Conservation (phyloP, 2,797 vertebrate species). For the Bovichtus variegatus region DNA sequence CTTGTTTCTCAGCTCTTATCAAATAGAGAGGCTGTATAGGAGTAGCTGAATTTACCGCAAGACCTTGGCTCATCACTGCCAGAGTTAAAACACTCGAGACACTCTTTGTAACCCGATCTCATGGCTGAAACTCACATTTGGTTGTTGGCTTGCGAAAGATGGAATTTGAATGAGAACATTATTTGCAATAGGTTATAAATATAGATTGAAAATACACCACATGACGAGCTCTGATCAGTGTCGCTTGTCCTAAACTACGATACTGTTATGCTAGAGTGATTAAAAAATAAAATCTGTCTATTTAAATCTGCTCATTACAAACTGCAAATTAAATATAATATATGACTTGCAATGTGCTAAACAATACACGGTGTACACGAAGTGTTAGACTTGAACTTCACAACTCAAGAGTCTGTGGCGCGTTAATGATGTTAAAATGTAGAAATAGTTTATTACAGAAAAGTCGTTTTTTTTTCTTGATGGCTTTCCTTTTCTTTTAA, state of each 20-base stretch:
- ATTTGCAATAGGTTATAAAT: not conserved
- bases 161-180: not conserved
- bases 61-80: conserved; percentile 13
- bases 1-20: conserved; percentile 67
- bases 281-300: not conserved
- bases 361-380: not conserved
- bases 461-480: not conserved
- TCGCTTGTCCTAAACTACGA: not conserved
- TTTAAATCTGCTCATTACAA: not conserved
- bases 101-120: conserved; percentile 3
- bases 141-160: conserved; percentile 5
- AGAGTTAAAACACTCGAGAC: conserved; percentile 6
- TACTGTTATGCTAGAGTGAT: not conserved
- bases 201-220: not conserved
- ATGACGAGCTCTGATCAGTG: not conserved
- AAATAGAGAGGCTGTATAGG: conserved; percentile 42
- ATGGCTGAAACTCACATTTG: conserved; percentile 7
- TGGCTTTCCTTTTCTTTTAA: conserved; percentile 34
- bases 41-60: conserved; percentile 32
- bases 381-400: not conserved
- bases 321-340: not conserved
- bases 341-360: not conserved
- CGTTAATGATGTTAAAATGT: not conserved
- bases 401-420: not conserved
- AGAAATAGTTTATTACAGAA: not conserved